Conservation (phyloP, 2,888 invertebrate genomes). For the Clepsis dumicolana region DNA sequence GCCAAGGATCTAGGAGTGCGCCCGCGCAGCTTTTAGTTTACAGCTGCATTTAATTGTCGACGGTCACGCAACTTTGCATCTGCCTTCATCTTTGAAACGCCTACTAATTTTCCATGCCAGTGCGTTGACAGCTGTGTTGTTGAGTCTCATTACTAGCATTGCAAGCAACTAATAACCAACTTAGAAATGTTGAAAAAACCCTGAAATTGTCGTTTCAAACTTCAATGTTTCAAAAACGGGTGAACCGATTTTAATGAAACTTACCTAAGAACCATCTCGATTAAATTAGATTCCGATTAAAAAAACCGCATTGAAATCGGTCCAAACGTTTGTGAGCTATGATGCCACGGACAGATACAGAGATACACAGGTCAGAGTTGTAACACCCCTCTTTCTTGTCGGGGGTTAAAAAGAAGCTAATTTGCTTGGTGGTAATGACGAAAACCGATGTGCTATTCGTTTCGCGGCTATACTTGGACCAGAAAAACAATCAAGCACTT, state of each 20-base stretch:
- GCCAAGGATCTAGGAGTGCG: conserved; percentile 30
- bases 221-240: no score
- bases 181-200: no score
- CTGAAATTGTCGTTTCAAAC: no score
- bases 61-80: conserved; percentile 43
- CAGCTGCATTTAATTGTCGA: conserved; percentile 42
- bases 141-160: conserved; percentile 31
- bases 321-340: no score
- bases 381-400: no score
- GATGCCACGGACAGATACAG: no score
- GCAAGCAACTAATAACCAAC: not conserved
- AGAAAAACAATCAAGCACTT: conserved; percentile 34
- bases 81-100: conserved; percentile 41
- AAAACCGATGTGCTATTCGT: conserved; percentile 19
- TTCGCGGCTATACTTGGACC: not conserved
- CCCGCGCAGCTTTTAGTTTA: conserved; percentile 38
- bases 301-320: no score
- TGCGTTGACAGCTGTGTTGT: conserved; percentile 37
- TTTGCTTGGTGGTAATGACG: not conserved
- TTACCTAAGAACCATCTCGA: no score
- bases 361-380: no score
- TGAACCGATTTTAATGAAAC: no score
- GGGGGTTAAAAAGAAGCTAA: conserved; percentile 14
- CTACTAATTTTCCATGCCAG: conserved; percentile 42
- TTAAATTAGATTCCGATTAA: no score